Conservation (phyloP, 2,113 vertebrate species). For the Chloropsis cyanopogon region DNA sequence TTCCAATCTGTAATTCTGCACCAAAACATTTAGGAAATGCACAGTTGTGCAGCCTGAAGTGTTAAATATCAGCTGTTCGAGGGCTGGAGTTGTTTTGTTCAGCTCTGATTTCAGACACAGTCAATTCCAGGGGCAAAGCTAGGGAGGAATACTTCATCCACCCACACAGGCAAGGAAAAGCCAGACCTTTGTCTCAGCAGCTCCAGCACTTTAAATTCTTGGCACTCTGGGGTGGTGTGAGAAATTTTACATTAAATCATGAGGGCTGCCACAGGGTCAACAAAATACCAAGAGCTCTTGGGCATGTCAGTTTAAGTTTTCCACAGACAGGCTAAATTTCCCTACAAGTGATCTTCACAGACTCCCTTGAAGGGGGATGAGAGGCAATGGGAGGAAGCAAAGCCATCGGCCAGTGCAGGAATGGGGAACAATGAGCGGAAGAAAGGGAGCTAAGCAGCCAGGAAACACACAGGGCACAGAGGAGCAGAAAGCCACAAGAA, state of each 20-base stretch:
- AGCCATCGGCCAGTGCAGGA: not conserved
- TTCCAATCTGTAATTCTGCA: not conserved
- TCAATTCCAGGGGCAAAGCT: not conserved
- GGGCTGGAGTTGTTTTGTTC: not conserved
- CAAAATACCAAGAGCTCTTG: not conserved
- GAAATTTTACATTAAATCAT: not conserved
- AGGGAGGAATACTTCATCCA: not conserved
- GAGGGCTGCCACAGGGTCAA: too few species aligned
- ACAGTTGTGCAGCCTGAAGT: not conserved
- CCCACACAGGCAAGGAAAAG: not conserved
- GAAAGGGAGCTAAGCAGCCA: constrained; percentile 1
- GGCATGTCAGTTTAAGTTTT: not conserved
- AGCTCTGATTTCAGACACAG: not conserved
- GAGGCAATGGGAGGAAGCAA: not conserved
- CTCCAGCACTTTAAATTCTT: not conserved
- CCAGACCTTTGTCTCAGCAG: not conserved
- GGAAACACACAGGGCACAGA: not conserved
- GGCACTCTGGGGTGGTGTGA: not conserved
- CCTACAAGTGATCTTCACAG: not conserved
- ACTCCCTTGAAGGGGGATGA: not conserved
- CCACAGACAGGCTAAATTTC: not conserved
- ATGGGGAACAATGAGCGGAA: not conserved
- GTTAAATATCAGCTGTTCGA: not conserved
- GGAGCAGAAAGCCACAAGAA: not conserved
- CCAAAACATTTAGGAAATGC: not conserved